Percentiles rank a stretch among this genome's conserved stretches.
Evolutionary conservation across 2,888 invertebrate genomes (phyloP).

Genomic region (Tetragnatha montana): DNA sequence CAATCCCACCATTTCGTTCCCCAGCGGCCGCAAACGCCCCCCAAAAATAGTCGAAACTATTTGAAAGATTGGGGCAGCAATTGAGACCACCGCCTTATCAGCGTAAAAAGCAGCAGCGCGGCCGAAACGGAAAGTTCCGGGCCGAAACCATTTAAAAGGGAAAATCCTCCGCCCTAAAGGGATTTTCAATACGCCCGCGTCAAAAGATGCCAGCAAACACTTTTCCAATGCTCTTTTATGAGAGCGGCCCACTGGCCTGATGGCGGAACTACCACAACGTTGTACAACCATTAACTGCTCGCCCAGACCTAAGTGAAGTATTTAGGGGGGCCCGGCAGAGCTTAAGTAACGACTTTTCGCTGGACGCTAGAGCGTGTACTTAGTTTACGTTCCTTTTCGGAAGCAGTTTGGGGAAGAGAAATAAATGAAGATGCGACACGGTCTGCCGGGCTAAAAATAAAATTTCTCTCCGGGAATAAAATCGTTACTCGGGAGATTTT

Average conservation of each 20-base stretch:
- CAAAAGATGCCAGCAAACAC: constrained; percentile 38
- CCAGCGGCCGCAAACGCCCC: background rate
- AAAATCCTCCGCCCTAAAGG: constrained; percentile 31
- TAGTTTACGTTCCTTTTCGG: constrained; percentile 2
- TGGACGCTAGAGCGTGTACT: background rate
- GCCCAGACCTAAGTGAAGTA: constrained; percentile 53
- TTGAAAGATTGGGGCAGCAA: background rate
- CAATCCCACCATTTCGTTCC: background rate
- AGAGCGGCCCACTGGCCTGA: constrained; percentile 28
- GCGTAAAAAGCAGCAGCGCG: constrained; percentile 1
- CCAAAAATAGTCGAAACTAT: background rate
- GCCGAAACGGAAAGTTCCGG: constrained; percentile 5
- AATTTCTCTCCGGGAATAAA: background rate
- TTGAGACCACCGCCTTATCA: background rate
- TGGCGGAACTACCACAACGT: constrained; percentile 38
- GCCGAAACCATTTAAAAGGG: constrained; percentile 28
- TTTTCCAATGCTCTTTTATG: constrained; percentile 32
- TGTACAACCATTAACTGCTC: constrained; percentile 56
- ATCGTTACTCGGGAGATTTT: too few species aligned
- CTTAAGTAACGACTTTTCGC: constrained; percentile 26
- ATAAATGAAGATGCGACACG: background rate
- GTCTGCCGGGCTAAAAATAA: background rate
- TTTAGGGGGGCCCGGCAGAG: constrained; percentile 40
- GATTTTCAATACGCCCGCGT: constrained; percentile 29
- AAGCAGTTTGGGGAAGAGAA: background rate